Evolutionary conservation across 37 sponge, comb jelly and placozoan genomes (phyloP), one percentile per base, ranked within the genome.

Genomic region (Geodia barretti): DNA sequence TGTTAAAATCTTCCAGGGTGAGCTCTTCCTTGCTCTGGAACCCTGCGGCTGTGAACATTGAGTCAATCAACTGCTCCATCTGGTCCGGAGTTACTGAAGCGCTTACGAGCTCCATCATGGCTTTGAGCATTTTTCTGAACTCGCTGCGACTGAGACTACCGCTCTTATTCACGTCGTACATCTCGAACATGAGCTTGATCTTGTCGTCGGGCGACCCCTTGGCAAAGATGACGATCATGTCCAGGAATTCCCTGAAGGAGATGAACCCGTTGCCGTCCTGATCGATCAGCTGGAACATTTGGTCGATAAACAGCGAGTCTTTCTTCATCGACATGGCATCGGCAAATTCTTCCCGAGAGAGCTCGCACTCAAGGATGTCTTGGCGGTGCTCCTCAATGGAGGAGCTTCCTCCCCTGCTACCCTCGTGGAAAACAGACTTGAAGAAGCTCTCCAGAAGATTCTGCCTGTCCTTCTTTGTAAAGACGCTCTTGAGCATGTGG

Each of bases 201-300:
- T 98, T 98, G 80, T 95, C 93, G 62, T 95, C 95, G 23, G 93
- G 90, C 25, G 92, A 88, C 19, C 97, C 97, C 41, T 93, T 92
- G 64, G 89, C 87, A 73, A 96, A 96, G 68, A 93, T 87, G 64
- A 95, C 92, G 58, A 93, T 86, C 94, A 95, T 90, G 70, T 93
- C 92, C 66, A 95, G 78, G 83, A 95, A 95, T 62, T 98, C 98
- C 58, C 94, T 54, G 89, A 95, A 98, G 31, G 91, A 90, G 64
- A 96, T 79, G 74, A 88, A 93, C 2, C 97, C 97, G 64, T 84
- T 88, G 32, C 87, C 84, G 77, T 98, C 98, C 31, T 74, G 84
- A 77, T 98, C 98, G 30, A 90, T 91, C 66, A 98, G 86, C 34
- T 90, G 91, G 82, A 98, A 98, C 90, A 98, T 91, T 41, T 98